Conservation (phyloP, 2,797 vertebrate genomes). For the Spinus olivaceus region DNA sequence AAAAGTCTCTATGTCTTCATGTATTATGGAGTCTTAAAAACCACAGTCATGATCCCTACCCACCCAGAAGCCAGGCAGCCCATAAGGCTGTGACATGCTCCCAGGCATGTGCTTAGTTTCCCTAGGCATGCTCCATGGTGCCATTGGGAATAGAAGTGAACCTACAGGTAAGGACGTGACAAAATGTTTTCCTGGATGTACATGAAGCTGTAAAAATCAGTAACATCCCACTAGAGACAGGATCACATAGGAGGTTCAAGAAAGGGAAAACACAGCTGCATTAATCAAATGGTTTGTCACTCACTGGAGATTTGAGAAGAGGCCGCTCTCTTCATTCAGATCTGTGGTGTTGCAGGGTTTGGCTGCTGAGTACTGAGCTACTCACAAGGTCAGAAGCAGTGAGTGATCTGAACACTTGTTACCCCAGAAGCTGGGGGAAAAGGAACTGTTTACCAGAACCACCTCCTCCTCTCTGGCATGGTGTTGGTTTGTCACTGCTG, state of each 20-base stretch:
- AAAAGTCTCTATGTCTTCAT: not conserved
- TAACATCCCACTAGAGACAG: not conserved
- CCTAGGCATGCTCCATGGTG: not conserved
- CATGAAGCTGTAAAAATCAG: not conserved
- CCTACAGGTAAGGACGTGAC: not conserved
- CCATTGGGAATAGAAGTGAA: not conserved
- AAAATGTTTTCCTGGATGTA: not conserved
- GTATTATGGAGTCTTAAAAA: not conserved
- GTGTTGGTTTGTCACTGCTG: not conserved
- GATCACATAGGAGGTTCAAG: not conserved
- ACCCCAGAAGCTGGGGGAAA: not conserved
- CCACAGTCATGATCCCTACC: not conserved
- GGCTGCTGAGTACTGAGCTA: not conserved
- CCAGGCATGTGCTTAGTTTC: not conserved
- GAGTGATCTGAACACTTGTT: accelerated
- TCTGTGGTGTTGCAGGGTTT: not conserved
- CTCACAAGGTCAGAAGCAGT: not conserved
- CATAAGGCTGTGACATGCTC: not conserved
- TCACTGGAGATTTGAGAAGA: not conserved
- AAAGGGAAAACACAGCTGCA: not conserved
- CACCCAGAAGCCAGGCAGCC: not conserved
- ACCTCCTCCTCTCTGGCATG: accelerated
- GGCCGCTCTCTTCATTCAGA: not conserved
- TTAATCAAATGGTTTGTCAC: not conserved
- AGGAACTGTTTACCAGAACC: not conserved